These are phyloP conservation scores for Palythoa heliodiscus DNA, from an alignment of 92 coral and sea anemone species.

Conservation along the genomic window DNA sequence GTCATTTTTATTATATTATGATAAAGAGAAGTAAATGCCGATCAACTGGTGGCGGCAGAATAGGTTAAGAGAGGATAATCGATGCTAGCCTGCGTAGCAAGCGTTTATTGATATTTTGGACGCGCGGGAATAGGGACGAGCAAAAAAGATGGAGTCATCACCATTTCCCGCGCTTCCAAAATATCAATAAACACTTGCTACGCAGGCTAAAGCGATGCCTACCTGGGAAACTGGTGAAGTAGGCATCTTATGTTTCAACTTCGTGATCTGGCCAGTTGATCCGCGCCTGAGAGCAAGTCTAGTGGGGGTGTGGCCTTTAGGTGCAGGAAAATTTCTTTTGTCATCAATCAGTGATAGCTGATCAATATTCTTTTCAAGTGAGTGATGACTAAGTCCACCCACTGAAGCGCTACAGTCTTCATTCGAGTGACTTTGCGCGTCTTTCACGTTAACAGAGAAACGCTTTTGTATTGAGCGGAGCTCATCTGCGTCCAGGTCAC, in stretches of 20 bases:
- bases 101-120: too few relatives aligned
- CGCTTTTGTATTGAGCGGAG: conserved; percentile 6
- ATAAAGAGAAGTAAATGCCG: too few relatives aligned
- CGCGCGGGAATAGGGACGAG: too few relatives aligned
- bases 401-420: not conserved
- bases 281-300: conserved; percentile 3
- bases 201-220: too few relatives aligned
- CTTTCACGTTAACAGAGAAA: not conserved
- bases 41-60: too few relatives aligned
- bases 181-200: too few relatives aligned
- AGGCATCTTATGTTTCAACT: not conserved
- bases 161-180: too few relatives aligned
- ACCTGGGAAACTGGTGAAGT: not conserved
- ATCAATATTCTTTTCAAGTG: not conserved
- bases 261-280: conserved; percentile 26
- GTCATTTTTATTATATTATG: too few relatives aligned
- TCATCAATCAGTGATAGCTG: conserved; percentile 1
- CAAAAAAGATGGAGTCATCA: too few relatives aligned
- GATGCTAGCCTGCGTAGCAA: too few relatives aligned
- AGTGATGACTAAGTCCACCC: not conserved
- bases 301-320: not conserved
- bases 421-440: not conserved
- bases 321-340: not conserved
- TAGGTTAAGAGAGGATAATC: too few relatives aligned
- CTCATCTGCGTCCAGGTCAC: conserved; percentile 23